Base-by-base conservation (phyloP, 2,888 invertebrate species). In the Emmelina monodactyla region DNA sequence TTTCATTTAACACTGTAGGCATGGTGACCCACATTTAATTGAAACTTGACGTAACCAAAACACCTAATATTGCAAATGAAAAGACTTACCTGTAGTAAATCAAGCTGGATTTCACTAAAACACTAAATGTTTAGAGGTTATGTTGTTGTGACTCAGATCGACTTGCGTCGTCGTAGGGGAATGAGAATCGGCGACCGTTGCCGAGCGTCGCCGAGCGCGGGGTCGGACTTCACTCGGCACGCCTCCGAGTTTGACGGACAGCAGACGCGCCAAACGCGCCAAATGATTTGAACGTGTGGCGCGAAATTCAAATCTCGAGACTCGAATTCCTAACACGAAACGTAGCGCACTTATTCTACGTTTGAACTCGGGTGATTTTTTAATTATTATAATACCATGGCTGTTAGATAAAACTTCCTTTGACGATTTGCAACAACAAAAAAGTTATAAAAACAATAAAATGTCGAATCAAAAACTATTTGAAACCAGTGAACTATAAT, bases 111-210 rank as follows among this genome's bases (percentile, higher is more conserved):
- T 42, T 47, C 47, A 53, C 51, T 53, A 48, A 41, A 46, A 49
- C 49, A 47, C 46, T 46, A 45, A 38, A 41, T 35, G 40, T 38
- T 33, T 35, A 38, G 42, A 49, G 41, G 37, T 41, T 44, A 38
- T 25, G 39, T 37, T 45, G 40, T 56, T 73, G 70, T 75, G 62
- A 68, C 76, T 72, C 78, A 69, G 63, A 51, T 68, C 70, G 62
- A 61, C 56, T 61, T 55, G 55, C 46, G 43, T 42, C 38, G 38
- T 46, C 42, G 41, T 45, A 53, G 48, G 50, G 57, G 62, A 55
- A 50, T 43, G 58, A 51, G 53, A 47, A 50, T 51, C 44, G 53
- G 57, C 69, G 76, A 67, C 60, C 58, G 51, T 52, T 50, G 57
- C 62, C 66, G 68, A 69, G 45, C 44, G 47, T 37, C 44, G 44